phyloP scores from a whole-genome alignment of 2,113 vertebrate species.

The Sus scrofa region DNA sequence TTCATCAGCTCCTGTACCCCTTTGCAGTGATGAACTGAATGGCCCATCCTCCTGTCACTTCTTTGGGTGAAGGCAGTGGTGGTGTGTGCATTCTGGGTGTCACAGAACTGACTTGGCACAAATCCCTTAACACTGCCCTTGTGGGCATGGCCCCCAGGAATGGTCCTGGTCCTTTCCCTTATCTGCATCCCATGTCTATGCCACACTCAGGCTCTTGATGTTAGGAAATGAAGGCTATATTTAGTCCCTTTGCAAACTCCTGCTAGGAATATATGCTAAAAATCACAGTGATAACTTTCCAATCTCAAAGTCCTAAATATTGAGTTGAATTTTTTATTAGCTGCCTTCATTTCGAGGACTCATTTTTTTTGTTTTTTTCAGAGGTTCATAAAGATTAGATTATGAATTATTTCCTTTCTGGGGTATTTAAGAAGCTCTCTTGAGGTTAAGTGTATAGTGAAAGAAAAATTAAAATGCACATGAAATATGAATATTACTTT shows the following conservation, averaged over 20 bases:
- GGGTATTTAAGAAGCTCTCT: background rate
- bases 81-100: rapidly evolving
- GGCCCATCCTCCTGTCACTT: background rate
- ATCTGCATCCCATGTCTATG: background rate
- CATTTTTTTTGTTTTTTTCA: background rate
- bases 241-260: background rate
- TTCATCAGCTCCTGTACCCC: background rate
- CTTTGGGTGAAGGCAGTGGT: background rate
- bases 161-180: background rate
- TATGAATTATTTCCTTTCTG: background rate
- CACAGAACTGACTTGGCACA: background rate
- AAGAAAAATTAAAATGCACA: background rate
- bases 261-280: background rate
- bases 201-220: background rate
- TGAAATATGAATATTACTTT: background rate
- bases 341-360: background rate
- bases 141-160: too few relatives aligned
- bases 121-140: background rate
- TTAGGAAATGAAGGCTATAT: background rate
- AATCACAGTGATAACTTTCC: background rate
- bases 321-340: background rate
- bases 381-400: background rate
- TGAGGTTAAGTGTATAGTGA: background rate
- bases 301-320: background rate
- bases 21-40: background rate